Conservation (phyloP, 2,797 vertebrate genomes). For the Peromyscus aztecus region DNA sequence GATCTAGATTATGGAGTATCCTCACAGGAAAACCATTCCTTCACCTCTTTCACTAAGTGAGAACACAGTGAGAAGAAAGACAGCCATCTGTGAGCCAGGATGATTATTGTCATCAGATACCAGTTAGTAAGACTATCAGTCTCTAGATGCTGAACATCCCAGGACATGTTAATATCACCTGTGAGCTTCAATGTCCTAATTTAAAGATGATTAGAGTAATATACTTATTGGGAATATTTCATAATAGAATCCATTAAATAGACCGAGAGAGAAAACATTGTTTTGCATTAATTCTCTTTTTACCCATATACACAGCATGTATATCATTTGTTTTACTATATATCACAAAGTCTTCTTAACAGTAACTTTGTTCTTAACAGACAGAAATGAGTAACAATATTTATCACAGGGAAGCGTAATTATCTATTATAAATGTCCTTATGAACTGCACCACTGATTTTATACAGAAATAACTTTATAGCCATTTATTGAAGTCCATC, state of each 20-base stretch:
- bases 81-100: background rate
- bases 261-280: no score
- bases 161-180: background rate
- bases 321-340: background rate
- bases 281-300: background rate
- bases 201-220: background rate
- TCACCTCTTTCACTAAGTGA: background rate
- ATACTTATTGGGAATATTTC: background rate
- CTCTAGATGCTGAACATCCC: background rate
- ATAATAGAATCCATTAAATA: background rate
- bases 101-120: background rate
- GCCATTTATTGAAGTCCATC: constrained; percentile 5
- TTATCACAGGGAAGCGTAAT: background rate
- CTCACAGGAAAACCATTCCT: background rate
- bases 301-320: rapidly evolving
- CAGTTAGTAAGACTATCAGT: background rate
- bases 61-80: background rate
- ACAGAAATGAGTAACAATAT: background rate
- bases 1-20: background rate
- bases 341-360: background rate
- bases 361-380: background rate
- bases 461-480: background rate
- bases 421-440: background rate
- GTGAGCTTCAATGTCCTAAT: background rate
- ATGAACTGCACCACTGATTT: background rate